Base-by-base conservation (phyloP, 2,113 vertebrate species). In the Mellivora capensis region DNA sequence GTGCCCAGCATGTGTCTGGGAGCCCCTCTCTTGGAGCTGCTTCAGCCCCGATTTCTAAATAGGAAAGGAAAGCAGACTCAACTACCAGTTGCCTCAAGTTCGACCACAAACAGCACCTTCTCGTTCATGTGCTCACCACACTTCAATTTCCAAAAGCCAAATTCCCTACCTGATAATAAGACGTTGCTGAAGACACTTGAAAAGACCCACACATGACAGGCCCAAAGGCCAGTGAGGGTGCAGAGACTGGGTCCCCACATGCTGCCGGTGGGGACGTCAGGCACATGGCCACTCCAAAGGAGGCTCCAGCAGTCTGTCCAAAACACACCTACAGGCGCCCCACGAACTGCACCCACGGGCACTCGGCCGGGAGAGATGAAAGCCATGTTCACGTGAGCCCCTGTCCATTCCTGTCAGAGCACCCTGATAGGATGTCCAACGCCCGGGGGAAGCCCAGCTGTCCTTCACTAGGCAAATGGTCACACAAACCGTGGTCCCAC, bases 11-110 rank as follows among this genome's bases (percentile, higher is more conserved):
- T 3, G 29, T 0, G 0, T 8, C 31, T 10, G 20, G 54, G 37
- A 37, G 25, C 47, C 31, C 7, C 18, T 27, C 37, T 74, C 11
- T 23, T 7, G 8, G 42, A 12, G 13, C 7, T 23, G 39, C 31
- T 29, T 61, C 11, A 7, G 25, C 6, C 4, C 2, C 34, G 12
- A 29, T 0, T 18, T 15, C 21, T 2, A 64, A n/a, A 20, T 13
- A 47, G 21, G 23, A 76, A 29, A 15, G 34, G 44, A 71, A 86
- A 31, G 37, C 18, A 47, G 2, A n/a, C 14, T 3, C 18, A 42
- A 57, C 11, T 9, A 21, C 31, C 0, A 6, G 44, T 9, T 1
- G 2, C 20, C 27, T 11, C 8, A 0, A 0, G 4, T 15, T 42
- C 13, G 14, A 17, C 47, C 20, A 25, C 37, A 83, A 47, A 44